Base-by-base conservation (phyloP, 2,797 vertebrate genomes). In the Heteromormyrus szaboi region DNA sequence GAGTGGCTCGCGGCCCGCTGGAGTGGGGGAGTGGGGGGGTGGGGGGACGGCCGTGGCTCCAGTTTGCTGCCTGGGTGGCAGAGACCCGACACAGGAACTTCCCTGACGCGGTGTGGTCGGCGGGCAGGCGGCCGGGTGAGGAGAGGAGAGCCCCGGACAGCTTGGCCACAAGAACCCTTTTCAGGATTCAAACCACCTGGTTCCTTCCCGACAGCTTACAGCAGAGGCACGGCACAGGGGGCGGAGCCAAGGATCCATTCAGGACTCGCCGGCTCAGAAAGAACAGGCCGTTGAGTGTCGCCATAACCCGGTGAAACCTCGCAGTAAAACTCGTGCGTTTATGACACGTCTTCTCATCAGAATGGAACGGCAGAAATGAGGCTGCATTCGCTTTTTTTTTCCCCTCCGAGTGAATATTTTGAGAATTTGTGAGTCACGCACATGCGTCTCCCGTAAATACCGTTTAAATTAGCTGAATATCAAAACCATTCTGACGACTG, bases 21-120 rank as follows among this genome's bases (percentile, higher is more conserved):
- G 33, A 11, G 5, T 3, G 29, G 25, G 12, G 41, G 25, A 0
- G 1, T 9, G 46, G 22, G 53, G 41, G 44, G 0, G 19, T 4
- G 22, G 88, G 22, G 53, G 76, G 76, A 29, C 2, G 14, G 51
- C 37, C 41, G 44, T 41, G 41, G 62, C n/a, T 85, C 22, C 56
- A 85, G 25, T 68, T 65, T 68, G 89, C 90, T 72, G 89, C 88
- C 88, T 92, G 92, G 92, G 92, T 92, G 92, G 92, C 91, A 68
- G 85, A 59, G 86, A 53, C 12, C 33, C 41, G 37, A 72, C 88
- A 87, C 76, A 88, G 88, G 88, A 85, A 86, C 79, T 85, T 89
- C 87, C 85, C 90, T 91, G 90, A 91, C 12, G 89, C 81, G 17
- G 90, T 91, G 92, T 91, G 92, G 92, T 92, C 91, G 88, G 22